Base-by-base conservation (phyloP, 2,888 invertebrate species). In the Eudasyphora cyanicolor region DNA sequence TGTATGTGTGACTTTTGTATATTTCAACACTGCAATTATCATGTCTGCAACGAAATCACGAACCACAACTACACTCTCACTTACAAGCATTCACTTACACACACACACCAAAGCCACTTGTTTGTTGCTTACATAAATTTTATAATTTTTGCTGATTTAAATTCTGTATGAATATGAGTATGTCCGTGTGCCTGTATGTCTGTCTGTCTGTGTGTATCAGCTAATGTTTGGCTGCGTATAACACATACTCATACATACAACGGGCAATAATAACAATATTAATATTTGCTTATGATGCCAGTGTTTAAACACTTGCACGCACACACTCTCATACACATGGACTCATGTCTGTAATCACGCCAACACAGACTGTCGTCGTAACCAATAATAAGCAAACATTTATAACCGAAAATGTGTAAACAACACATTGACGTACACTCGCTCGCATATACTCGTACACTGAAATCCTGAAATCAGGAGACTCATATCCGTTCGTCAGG, bases 371-470 rank as follows among this genome's bases (percentile, higher is more conserved):
- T 19, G 21, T 54, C 21, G n/a, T 64, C 29, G 32, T 49, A 17
- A n/a, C 49, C 70, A 70, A 49, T 49, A 70, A 49, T 70, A 49
- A 49, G 49, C 51, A 70, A 70, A 70, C 70, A 70, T 70, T 54
- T 71, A 54, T 71, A 71, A 71, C 71, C 71, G 38, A 54, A 45
- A 71, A 38, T 64, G 64, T 64, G 38, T 35, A 35, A 64, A 64
- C 62, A 62, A 62, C 64, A 64, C 38, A 62, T 5, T 17, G 17
- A 12, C 19, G 5, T 8, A 35, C 38, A 19, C 35, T 21, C 38
- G 7, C 19, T 4, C 32, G 21, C 32, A 35, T 5, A 64, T 21
- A 64, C 38, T 24, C n/a, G 17, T 10, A 51, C 19, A 51, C 1
- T 24, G 19, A 51, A 17, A 51, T 8, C 49, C 7, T n/a, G n/a